A percentile compares a stretch with the other conserved stretches of the same genome.
Conservation (phyloP, 2,113 vertebrate genomes). For the Melanotaenia duboulayi region DNA sequence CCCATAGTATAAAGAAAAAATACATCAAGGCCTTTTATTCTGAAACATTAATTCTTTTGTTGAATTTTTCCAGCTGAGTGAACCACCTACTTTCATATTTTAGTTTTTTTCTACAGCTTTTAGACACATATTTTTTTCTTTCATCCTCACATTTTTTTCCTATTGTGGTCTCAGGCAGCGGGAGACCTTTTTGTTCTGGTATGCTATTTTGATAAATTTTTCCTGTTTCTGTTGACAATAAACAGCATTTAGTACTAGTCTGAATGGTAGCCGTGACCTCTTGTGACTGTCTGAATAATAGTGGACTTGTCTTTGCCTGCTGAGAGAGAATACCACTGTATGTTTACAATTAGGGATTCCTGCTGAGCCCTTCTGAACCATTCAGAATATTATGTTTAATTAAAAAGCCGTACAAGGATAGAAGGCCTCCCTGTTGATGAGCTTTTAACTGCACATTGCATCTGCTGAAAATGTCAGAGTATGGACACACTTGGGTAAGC, state of each 20-base stretch:
- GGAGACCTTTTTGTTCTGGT: constrained; percentile 16
- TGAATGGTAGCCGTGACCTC: neutral
- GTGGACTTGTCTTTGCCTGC: constrained; percentile 52
- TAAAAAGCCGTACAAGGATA: constrained; percentile 10
- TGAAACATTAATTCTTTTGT: constrained; percentile 23
- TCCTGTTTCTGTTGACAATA: constrained; percentile 10
- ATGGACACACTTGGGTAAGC: constrained; percentile 1
- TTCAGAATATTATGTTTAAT: constrained; percentile 1
- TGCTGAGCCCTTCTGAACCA: constrained; percentile 11
- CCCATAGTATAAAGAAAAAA: neutral
- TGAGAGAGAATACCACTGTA: constrained; percentile 52
- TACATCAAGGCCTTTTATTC: neutral
- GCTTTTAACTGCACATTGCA: neutral
- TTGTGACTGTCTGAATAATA: constrained; percentile 41
- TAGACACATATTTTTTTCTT: constrained; percentile 5
- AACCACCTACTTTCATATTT: constrained; percentile 22
- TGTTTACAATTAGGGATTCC: constrained; percentile 62
- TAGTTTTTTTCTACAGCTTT: constrained; percentile 32
- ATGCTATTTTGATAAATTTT: constrained; percentile 33
- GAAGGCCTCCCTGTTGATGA: neutral
- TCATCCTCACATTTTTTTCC: neutral
- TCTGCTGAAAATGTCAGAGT: neutral
- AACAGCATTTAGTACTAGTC: constrained; percentile 24
- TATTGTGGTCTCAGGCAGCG: neutral
- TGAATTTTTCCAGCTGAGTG: constrained; percentile 16